A percentile compares a stretch with the other conserved stretches of the same genome.
Evolutionary conservation across 2,113 vertebrate species (phyloP).

Genomic region (Progne subis): DNA sequence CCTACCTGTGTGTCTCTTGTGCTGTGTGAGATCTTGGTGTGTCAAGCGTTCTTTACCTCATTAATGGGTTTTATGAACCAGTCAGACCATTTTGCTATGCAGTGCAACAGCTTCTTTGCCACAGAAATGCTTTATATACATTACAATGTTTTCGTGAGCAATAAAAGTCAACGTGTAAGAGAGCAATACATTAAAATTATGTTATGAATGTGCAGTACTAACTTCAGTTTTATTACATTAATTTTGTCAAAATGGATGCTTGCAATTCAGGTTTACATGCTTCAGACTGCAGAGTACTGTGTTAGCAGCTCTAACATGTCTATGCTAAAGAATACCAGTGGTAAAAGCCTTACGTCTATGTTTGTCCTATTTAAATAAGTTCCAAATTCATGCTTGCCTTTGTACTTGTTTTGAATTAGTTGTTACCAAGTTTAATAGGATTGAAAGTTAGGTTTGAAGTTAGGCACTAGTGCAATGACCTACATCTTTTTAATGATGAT

Average conservation of each 20-base stretch:
- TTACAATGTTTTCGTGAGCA: conserved; percentile 55
- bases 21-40: conserved; percentile 70
- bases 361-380: background rate
- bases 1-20: conserved; percentile 76
- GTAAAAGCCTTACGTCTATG: background rate
- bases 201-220: conserved; percentile 55
- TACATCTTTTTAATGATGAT: conserved; percentile 23
- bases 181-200: conserved; percentile 51
- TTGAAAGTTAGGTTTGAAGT: background rate
- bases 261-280: conserved; percentile 5
- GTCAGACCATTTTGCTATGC: conserved; percentile 66
- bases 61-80: conserved; percentile 64
- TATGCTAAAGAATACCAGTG: background rate
- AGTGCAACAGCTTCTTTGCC: conserved; percentile 72
- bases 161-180: conserved; percentile 54
- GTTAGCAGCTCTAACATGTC: conserved; percentile 14
- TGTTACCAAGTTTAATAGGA: background rate
- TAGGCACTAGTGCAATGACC: background rate
- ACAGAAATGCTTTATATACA: conserved; percentile 68
- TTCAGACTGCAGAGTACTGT: conserved; percentile 27
- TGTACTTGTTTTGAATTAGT: conserved; percentile 1
- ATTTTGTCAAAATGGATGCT: conserved; percentile 60
- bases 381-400: conserved; percentile 19
- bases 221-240: conserved; percentile 57
- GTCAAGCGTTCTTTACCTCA: conserved; percentile 61